These are phyloP conservation scores for Hippocampus abdominalis DNA, from an alignment of 2,113 vertebrate species.

Conservation along the genomic window DNA sequence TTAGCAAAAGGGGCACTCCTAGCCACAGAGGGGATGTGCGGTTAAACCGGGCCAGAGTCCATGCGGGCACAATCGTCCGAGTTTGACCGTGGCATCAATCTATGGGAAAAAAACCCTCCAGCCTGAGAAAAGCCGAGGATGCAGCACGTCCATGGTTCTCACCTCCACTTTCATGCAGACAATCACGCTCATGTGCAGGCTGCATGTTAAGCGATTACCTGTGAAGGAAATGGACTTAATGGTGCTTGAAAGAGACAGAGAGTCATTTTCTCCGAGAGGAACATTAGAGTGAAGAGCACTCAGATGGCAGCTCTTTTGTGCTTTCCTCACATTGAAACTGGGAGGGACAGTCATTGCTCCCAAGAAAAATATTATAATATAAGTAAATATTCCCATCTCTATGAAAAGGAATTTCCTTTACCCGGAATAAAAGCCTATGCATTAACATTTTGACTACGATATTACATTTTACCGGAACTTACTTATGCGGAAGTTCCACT, in stretches of 20 bases:
- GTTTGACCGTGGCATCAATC: constrained; percentile 37
- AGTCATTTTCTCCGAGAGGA: constrained; percentile 39
- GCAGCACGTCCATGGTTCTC: constrained; percentile 4
- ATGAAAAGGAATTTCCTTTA: too few species aligned
- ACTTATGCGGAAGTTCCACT: too few species aligned
- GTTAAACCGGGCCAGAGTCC: constrained; percentile 55
- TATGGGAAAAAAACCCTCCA: constrained; percentile 7
- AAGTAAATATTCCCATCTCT: too few species aligned
- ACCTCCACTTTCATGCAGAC: not conserved
- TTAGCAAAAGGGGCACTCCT: constrained; percentile 40
- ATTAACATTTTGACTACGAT: too few species aligned
- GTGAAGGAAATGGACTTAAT: constrained; percentile 40
- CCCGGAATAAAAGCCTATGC: too few species aligned
- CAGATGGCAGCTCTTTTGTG: constrained; percentile 37
- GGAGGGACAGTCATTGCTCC: constrained; percentile 5
- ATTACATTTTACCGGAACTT: too few species aligned
- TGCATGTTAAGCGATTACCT: constrained; percentile 11
- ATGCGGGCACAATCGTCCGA: constrained; percentile 50
- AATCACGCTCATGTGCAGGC: not conserved
- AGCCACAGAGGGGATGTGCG: constrained; percentile 45
- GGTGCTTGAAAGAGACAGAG: constrained; percentile 47
- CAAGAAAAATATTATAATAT: constrained; percentile 12
- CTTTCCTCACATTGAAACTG: constrained; percentile 30
- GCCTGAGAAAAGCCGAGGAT: not conserved
- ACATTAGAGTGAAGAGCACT: constrained; percentile 44